Conservation (phyloP, 1,140 invertebrate species). For the Periplaneta americana region DNA sequence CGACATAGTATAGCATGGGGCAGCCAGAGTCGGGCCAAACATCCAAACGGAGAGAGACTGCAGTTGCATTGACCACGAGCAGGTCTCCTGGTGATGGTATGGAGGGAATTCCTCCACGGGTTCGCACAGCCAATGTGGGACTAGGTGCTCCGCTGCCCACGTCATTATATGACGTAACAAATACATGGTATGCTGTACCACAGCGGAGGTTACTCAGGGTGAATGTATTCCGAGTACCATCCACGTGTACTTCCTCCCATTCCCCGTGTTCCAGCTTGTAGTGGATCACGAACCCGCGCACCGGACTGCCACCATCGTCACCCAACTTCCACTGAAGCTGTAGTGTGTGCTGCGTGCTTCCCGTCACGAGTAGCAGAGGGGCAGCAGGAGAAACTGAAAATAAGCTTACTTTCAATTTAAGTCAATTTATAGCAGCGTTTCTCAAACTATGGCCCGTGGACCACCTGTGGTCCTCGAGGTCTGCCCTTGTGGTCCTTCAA, state of each 20-base stretch:
- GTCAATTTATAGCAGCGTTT: background rate
- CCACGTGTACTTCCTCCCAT: constrained; percentile 36
- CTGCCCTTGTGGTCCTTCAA: no score
- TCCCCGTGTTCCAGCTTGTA: constrained; percentile 43
- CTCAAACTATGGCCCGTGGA: no score
- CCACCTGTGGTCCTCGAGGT: no score
- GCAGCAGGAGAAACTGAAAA: constrained; percentile 30
- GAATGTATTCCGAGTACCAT: constrained; percentile 29
- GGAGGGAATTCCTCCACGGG: constrained; percentile 3
- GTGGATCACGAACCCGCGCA: constrained; percentile 38
- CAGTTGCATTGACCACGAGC: constrained; percentile 7
- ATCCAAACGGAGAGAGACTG: constrained; percentile 32
- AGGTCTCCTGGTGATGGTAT: constrained; percentile 38
- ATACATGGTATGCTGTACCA: constrained; percentile 45
- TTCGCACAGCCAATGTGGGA: constrained; percentile 26
- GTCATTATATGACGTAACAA: constrained; percentile 38
- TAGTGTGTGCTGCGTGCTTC: constrained; percentile 24
- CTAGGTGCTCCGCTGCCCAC: constrained; percentile 38
- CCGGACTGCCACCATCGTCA: constrained; percentile 32
- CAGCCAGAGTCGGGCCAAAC: constrained; percentile 47
- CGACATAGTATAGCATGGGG: constrained; percentile 49
- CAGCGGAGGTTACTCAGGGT: constrained; percentile 39
- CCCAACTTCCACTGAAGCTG: constrained; percentile 33
- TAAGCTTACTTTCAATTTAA: background rate
- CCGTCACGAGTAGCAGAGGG: constrained; percentile 29